Evolutionary conservation across 1,140 invertebrate genomes (phyloP), one percentile per base, ranked within the genome.

Genomic region (Archivesica marissinica): DNA sequence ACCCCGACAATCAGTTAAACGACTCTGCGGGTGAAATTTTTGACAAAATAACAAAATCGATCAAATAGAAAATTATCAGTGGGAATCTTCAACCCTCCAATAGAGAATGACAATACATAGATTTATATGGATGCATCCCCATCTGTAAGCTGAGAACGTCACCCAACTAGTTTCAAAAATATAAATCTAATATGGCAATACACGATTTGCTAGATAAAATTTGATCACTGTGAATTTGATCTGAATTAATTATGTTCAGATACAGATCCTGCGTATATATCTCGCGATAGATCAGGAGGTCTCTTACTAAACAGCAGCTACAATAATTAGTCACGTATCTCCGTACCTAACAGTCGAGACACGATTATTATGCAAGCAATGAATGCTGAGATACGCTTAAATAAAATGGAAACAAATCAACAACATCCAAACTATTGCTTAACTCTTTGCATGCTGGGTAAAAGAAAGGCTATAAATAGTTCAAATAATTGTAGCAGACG

Each of bases 191-290:
- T 83, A 83, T 83, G 80, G 75, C 80, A 83, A 83, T 83, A 83
- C 80, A 75, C 80, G 80, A 83, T 83, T 83, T 83, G 80, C 68
- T 75, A 83, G 80, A 83, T 83, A 83, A 74, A 83, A 83, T 83
- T 83, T 83, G 80, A 83, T 83, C 80, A 74, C 50, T 47, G 25
- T 81, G 50, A 75, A 75, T 83, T 83, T 83, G 80, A 81, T 72
- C 35, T 81, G 79, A 83, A 83, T 83, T 83, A 83, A 83, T 83
- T 83, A 75, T 47, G 35, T 15, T n/a, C 68, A 77, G 75, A 35
- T 30, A 59, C 20, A 35, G 61, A 79, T 66, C 20, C 77, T 50
- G 61, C n/a, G 35, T 66, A 44, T 64, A 66, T 23, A 50, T 25
- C 30, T 47, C 20, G n/a, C 0, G 30, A 64, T 30, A 72, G 68